These are phyloP conservation scores for Drosophila histrio DNA, from an alignment of 2,888 invertebrate genomes.

Conservation along the genomic window DNA sequence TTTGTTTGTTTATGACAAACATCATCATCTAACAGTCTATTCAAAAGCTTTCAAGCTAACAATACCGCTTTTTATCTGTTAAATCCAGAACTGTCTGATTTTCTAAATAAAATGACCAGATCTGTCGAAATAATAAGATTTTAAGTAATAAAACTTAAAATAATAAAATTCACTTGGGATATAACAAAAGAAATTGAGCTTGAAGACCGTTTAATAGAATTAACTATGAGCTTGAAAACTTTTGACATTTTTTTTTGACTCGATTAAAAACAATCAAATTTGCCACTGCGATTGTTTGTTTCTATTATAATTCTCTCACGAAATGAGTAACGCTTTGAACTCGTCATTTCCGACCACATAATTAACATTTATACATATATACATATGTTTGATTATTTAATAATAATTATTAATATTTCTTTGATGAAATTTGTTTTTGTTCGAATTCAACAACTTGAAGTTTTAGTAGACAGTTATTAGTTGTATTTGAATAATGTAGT, in stretches of 20 bases:
- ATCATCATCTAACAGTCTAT: background rate
- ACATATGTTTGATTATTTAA: background rate
- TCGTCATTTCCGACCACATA: constrained; percentile 9
- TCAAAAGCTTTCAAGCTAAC: background rate
- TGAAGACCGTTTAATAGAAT: background rate
- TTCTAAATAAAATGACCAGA: background rate
- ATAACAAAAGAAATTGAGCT: background rate
- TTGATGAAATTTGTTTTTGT: background rate
- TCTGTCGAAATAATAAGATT: background rate
- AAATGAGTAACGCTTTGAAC: background rate
- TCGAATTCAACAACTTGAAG: background rate
- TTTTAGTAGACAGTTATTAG: background rate
- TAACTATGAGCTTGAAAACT: background rate
- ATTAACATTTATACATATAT: background rate
- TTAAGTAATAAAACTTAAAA: background rate
- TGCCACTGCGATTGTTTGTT: background rate
- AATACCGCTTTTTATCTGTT: background rate
- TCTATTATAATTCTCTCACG: background rate
- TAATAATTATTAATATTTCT: background rate
- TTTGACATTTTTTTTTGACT: background rate
- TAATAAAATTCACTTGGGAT: background rate
- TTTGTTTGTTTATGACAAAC: background rate
- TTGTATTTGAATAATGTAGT: background rate
- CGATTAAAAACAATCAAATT: background rate
- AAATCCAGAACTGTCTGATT: background rate